Evolutionary conservation across 1,140 invertebrate genomes (phyloP), one percentile per base, ranked within the genome.

Genomic region (Epicauta chinensis): DNA sequence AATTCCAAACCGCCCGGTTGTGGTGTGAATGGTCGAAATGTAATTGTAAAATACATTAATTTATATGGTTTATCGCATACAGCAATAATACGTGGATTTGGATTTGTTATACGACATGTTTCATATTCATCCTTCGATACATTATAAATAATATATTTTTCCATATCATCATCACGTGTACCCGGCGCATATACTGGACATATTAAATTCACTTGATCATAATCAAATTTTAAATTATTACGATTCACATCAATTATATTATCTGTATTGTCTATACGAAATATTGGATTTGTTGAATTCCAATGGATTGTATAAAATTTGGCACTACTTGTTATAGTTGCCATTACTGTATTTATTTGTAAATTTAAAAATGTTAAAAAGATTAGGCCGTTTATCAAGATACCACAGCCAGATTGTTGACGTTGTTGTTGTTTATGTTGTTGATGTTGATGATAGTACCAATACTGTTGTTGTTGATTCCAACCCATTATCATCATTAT

Each of bases 241-340:
- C 92, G 90, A 77, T 96, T 96, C 55, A 96, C 88, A 73, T 95
- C 92, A 70, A 95, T 94, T 70, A 96, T 93, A 73, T 96, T 92
- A 74, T 96, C 93, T 17, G 92, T 96, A 73, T 96, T 96, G 80
- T 96, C 92, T 81, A 96, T 95, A 70, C 92, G 84, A 77, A 96
- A 96, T 82, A 93, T 95, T 75, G 66, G 66, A 44, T 70, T 71
- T 45, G 67, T 64, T 9, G 67, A 69, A 55, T 71, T 71, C 69
- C 69, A 71, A 51, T 71, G 66, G 50, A 71, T 71, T 12, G 64
- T 69, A 56, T 69, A 69, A 47, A 66, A 64, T 44, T 62, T 64
- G 15, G 69, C 67, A 47, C 60, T 66, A 43, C 64, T 65, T 1
- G 66, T 66, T 29, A 45, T 49, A 15, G 62, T 61, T 16, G 59